Conservation (phyloP, 2,888 invertebrate species). For the Tipula lateralis region DNA sequence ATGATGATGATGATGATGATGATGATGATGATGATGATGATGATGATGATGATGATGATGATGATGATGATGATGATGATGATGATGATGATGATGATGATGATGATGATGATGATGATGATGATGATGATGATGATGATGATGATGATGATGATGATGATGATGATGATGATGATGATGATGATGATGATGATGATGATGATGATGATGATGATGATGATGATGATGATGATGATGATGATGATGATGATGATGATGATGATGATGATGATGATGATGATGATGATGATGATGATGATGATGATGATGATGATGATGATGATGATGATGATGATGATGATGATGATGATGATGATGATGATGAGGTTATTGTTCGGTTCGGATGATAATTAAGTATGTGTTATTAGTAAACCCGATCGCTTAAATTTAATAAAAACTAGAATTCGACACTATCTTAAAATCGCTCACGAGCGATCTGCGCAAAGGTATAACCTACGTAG, state of each 20-base stretch:
- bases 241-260: slow-evolving; percentile 24
- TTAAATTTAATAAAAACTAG: too few relatives aligned
- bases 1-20: not conserved
- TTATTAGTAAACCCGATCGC: too few relatives aligned
- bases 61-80: not conserved
- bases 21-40: not conserved
- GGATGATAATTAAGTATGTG: too few relatives aligned
- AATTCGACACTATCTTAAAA: too few relatives aligned
- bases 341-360: slow-evolving; percentile 19
- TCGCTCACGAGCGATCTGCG: too few relatives aligned
- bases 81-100: not conserved
- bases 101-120: not conserved
- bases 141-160: not conserved
- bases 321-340: slow-evolving; percentile 19
- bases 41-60: not conserved
- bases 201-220: slow-evolving; percentile 21
- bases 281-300: slow-evolving; percentile 24
- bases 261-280: slow-evolving; percentile 24
- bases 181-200: not conserved
- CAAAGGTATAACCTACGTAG: too few relatives aligned
- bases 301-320: slow-evolving; percentile 24
- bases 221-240: slow-evolving; percentile 26
- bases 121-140: not conserved
- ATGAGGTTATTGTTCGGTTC: not conserved
- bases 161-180: not conserved